Evolutionary conservation across 2,888 invertebrate genomes (phyloP).

Genomic region (Allacma fusca): DNA sequence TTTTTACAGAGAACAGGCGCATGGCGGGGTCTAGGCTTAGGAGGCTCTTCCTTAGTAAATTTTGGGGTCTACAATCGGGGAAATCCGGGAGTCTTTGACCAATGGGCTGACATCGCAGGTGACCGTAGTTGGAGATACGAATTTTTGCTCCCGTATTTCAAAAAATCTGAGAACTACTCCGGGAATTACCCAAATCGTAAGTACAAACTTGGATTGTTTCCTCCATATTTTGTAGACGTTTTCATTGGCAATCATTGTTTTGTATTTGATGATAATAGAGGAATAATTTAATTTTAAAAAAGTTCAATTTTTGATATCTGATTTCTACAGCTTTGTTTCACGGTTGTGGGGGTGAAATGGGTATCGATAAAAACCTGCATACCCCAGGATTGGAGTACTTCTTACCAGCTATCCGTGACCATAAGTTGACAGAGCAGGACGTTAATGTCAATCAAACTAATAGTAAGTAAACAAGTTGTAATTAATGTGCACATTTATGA

Average conservation of each 20-base stretch:
- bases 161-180: conserved; percentile 9
- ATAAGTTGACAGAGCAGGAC: conserved; percentile 33
- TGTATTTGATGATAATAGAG: too few species aligned
- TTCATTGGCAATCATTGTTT: too few species aligned
- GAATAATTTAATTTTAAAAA: too few species aligned
- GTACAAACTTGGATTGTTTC: too few species aligned
- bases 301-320: neutral
- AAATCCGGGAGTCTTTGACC: conserved; percentile 3
- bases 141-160: conserved; percentile 19
- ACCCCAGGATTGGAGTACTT: conserved; percentile 25
- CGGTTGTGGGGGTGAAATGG: conserved; percentile 33
- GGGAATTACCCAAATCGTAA: conserved; percentile 17
- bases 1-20: neutral
- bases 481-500: neutral
- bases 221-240: too few species aligned
- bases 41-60: neutral
- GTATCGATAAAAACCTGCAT: conserved; percentile 25
- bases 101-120: conserved; percentile 7
- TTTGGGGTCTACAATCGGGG: conserved; percentile 10
- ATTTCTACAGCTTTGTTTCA: conserved; percentile 24
- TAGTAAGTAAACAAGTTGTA: conserved; percentile 22
- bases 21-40: conserved; percentile 29
- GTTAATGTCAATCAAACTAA: conserved; percentile 36
- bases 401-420: conserved; percentile 34
- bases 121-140: conserved; percentile 23